A percentile compares a stretch with the other conserved stretches of the same genome.
Conservation (phyloP, 2,113 vertebrate species). For the Grammatotria lemairii region DNA sequence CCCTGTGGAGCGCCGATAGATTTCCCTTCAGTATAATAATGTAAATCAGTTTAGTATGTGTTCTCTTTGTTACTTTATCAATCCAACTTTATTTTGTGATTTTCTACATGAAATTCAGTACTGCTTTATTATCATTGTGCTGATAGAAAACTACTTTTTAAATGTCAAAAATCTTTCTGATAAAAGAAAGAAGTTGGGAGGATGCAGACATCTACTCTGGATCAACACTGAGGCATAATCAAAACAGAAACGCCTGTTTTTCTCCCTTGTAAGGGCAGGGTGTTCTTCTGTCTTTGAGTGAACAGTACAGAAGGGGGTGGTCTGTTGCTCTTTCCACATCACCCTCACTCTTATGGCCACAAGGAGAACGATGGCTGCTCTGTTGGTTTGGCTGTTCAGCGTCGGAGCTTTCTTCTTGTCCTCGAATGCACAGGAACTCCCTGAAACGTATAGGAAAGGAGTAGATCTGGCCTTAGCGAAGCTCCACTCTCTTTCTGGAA, state of each 20-base stretch:
- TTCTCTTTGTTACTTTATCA: background rate
- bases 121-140: background rate
- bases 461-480: constrained; percentile 60
- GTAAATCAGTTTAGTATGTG: background rate
- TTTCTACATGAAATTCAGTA: background rate
- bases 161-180: background rate
- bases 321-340: background rate
- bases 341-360: background rate
- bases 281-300: background rate
- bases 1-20: background rate
- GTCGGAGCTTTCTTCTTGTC: background rate
- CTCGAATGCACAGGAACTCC: constrained; percentile 27
- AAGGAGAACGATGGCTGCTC: constrained; percentile 42
- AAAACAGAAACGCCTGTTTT: background rate
- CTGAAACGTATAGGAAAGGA: constrained; percentile 51
- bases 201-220: background rate
- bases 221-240: background rate
- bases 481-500: constrained; percentile 22
- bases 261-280: background rate
- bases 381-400: constrained; percentile 23
- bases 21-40: background rate
- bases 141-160: background rate
- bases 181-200: background rate
- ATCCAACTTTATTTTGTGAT: background rate
- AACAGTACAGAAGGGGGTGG: background rate